Conservation (phyloP, 53 echinoderm and acorn worm species). For the Stichopus horrens region DNA sequence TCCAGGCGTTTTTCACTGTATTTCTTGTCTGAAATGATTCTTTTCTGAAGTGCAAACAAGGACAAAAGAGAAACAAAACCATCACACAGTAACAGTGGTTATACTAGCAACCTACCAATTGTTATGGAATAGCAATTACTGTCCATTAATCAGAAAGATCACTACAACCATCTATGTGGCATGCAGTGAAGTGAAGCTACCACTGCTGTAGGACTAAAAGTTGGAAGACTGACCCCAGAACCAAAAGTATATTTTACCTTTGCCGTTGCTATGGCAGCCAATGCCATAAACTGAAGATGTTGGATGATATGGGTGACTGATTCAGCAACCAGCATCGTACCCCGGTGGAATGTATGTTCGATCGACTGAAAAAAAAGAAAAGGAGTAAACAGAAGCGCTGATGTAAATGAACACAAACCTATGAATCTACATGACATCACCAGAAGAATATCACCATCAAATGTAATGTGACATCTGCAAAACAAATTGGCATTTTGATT, state of each 20-base stretch:
- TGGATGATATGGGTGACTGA: constrained; percentile 96
- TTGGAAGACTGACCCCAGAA: not conserved
- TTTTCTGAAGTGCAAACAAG: constrained; percentile 63
- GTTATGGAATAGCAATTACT: too few relatives aligned
- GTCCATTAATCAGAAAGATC: too few relatives aligned
- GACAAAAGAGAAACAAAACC: not conserved
- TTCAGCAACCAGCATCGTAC: constrained; percentile 95
- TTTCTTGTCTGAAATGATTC: constrained; percentile 98
- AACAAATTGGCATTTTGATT: not conserved
- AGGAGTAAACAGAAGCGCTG: not conserved
- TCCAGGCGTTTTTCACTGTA: constrained; percentile 97
- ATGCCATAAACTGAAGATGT: constrained; percentile 88
- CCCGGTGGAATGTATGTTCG: constrained; percentile 95
- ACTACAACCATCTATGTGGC: too few relatives aligned
- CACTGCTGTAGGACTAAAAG: not conserved
- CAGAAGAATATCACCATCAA: not conserved
- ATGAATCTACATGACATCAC: not conserved
- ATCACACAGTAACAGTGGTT: not conserved
- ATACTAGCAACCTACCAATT: not conserved
- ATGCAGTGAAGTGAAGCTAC: too few relatives aligned
- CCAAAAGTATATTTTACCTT: constrained; percentile 58
- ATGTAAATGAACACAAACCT: not conserved
- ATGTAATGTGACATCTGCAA: not conserved
- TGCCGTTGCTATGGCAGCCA: constrained; percentile 85
- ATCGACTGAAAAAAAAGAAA: constrained; percentile 61